Evolutionary conservation across 1,140 invertebrate species (phyloP), one percentile per base, ranked within the genome.

Genomic region (Planococcus citri): DNA sequence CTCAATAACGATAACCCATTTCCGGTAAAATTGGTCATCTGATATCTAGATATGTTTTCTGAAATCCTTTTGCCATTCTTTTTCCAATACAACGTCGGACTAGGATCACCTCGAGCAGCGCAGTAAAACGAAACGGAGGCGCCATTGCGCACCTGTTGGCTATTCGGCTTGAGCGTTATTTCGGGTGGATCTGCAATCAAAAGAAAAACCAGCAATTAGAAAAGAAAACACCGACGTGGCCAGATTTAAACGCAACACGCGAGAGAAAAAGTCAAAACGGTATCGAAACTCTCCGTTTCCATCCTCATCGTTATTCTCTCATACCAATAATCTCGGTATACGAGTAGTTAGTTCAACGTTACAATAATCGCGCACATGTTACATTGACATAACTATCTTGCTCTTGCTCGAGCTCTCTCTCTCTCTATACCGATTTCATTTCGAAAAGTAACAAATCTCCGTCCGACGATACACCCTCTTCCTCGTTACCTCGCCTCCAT

Each of bases 121-220:
- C 95, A 98, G 80, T 94, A 95, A 82, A 98, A 97, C 51, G 90
- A 91, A 0, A 94, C 94, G 69, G 93, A 90, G n/a, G 89, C 89
- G 70, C 91, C 92, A 68, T 87, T 89, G 70, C 88, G 87, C 29
- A 97, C 95, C 75, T 88, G 88, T 75, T 93, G 90, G 77, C 93
- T 91, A 71, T 86, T 83, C 10, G 93, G 93, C 75, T 86, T 86
- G 75, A 88, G 87, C 74, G 90, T 86, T 76, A 96, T 92, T 82
- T 92, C 88, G 72, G 92, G 92, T 67, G 92, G 92, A 87, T 93
- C 93, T 95, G 86, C 17, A 67, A 68, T 22, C 27, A 22, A 64
- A 24, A 20, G 17, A 64, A 6, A 60, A 60, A 9, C 17, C 20
- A 22, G 8, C 57, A n/a, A n/a, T 60, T 22, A 60, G 17, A 60